A percentile compares a stretch with the other conserved stretches of the same genome.
phyloP scores from a whole-genome alignment of 2,797 vertebrate species.

The Pipistrellus nathusii region DNA sequence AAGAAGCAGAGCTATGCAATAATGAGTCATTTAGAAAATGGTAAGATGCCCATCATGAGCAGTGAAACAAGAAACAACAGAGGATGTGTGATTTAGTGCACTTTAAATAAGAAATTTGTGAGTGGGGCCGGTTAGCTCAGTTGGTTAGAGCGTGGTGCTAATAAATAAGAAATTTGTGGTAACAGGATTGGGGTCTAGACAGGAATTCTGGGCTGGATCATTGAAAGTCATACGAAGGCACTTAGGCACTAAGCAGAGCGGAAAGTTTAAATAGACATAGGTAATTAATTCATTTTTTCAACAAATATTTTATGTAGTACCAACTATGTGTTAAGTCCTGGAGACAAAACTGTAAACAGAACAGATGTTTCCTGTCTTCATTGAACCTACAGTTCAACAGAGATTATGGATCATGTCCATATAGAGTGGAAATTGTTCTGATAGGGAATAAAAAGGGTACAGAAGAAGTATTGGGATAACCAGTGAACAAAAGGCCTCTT shows the following conservation, averaged over 20 bases:
- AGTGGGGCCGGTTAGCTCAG: no score
- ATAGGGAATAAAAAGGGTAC: neutral
- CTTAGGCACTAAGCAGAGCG: neutral
- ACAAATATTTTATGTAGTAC: constrained; percentile 53
- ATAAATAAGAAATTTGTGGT: constrained; percentile 21
- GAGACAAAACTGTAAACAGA: constrained; percentile 66
- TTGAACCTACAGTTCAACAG: neutral
- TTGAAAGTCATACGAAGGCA: constrained; percentile 19
- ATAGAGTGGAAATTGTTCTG: neutral
- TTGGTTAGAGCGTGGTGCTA: no score
- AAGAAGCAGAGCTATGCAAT: neutral
- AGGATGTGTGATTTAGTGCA: neutral
- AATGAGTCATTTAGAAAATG: neutral
- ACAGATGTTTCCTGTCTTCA: constrained; percentile 42
- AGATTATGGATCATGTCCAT: constrained; percentile 33
- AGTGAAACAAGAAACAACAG: neutral
- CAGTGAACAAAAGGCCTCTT: neutral
- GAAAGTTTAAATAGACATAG: constrained; percentile 61
- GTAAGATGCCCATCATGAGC: neutral
- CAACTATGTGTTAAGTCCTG: constrained; percentile 41
- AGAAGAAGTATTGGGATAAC: neutral
- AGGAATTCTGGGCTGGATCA: constrained; percentile 3
- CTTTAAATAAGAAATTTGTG: constrained; percentile 26
- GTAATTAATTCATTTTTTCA: constrained; percentile 67
- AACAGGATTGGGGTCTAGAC: neutral